Percentiles rank a stretch among this genome's conserved stretches.
These are phyloP conservation scores for Corythoichthys intestinalis DNA, from an alignment of 2,113 vertebrate genomes.

Conservation along the genomic window DNA sequence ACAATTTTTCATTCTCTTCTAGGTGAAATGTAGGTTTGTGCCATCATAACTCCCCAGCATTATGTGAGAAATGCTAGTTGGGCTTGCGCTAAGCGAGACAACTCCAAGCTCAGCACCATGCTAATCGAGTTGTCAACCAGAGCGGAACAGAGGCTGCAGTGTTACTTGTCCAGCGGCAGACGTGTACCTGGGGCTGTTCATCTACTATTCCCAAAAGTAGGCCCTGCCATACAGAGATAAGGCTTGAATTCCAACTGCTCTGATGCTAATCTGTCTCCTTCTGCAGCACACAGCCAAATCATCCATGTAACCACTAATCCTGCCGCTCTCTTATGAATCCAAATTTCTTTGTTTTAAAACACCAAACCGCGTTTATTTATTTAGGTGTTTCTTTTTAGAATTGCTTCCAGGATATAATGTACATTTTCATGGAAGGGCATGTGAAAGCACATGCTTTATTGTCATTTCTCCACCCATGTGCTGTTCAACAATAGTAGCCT, in stretches of 20 bases:
- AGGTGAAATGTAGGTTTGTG: neutral
- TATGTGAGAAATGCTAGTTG: conserved; percentile 19
- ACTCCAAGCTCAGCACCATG: conserved; percentile 29
- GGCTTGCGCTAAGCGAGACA: conserved; percentile 29
- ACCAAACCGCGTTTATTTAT: neutral
- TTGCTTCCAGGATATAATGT: conserved; percentile 13
- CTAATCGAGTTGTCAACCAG: conserved; percentile 52
- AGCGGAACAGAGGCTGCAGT: conserved; percentile 55
- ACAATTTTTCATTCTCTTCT: no score
- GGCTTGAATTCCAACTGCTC: conserved; percentile 58
- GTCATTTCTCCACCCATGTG: conserved; percentile 12
- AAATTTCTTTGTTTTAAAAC: conserved; percentile 7
- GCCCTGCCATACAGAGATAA: conserved; percentile 65
- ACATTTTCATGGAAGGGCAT: conserved; percentile 10
- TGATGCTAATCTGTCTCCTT: conserved; percentile 66
- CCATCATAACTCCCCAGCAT: neutral
- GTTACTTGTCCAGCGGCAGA: conserved; percentile 49
- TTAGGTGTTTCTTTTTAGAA: conserved; percentile 7
- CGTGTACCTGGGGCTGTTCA: conserved; percentile 38
- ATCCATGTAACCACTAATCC: conserved; percentile 45
- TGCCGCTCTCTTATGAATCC: conserved; percentile 2
- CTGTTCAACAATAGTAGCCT: conserved; percentile 6
- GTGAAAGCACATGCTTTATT: conserved; percentile 11
- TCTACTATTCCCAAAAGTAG: conserved; percentile 40
- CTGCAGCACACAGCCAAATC: conserved; percentile 33